phyloP scores from a whole-genome alignment of 2,797 vertebrate species.

The Eurystomus glaucurus region DNA sequence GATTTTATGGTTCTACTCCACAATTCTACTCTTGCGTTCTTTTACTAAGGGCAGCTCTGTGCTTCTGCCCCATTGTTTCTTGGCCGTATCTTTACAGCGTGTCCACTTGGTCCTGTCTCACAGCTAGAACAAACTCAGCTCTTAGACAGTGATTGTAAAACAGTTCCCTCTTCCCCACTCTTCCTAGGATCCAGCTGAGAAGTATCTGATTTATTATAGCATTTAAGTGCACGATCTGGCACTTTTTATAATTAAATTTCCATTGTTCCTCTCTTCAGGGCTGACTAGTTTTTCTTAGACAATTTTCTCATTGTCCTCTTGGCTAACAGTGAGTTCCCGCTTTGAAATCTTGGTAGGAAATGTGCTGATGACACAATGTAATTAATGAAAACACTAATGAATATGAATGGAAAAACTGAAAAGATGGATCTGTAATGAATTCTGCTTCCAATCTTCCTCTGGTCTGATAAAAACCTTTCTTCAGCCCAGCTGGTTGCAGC shows the following conservation, averaged over 20 bases:
- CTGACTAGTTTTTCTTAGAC: neutral
- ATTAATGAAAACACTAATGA: slow-evolving; percentile 26
- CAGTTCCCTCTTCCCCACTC: neutral
- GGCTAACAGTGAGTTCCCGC: neutral
- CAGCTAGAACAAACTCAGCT: neutral
- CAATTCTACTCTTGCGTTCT: neutral
- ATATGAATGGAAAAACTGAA: neutral
- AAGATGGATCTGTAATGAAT: slow-evolving; percentile 18
- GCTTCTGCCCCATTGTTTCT: neutral
- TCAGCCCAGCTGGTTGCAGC: slow-evolving; percentile 30
- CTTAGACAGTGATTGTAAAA: neutral
- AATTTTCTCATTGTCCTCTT: neutral
- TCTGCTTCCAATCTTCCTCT: neutral
- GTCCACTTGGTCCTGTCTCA: neutral
- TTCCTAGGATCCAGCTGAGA: neutral
- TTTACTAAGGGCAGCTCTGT: neutral
- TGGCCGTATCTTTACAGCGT: neutral
- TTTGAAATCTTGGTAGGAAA: slow-evolving; percentile 2
- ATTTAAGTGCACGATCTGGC: neutral
- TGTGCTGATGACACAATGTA: neutral
- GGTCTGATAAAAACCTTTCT: slow-evolving; percentile 35
- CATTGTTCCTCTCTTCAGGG: neutral
- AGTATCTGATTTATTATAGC: neutral
- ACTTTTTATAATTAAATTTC: slow-evolving; percentile 5
- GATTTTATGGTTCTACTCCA: neutral